Percentiles rank a stretch among this genome's conserved stretches.
Conservation (phyloP, 2,113 vertebrate species). For the Heterochromis multidens region DNA sequence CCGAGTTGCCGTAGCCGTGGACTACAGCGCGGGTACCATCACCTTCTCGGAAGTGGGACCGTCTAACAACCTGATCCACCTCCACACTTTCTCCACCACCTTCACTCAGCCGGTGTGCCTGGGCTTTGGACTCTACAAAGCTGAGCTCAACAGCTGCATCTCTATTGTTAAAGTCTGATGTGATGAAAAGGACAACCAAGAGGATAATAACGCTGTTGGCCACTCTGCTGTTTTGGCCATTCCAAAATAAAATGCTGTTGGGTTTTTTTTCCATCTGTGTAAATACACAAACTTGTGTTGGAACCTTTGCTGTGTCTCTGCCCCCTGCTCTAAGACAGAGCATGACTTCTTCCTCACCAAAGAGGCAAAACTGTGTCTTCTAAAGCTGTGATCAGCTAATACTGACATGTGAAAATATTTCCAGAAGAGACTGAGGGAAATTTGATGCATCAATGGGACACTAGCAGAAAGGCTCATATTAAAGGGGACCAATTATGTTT, state of each 20-base stretch:
- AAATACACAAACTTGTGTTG: background rate
- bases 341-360: background rate
- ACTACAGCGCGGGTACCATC: constrained; percentile 67
- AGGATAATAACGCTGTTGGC: background rate
- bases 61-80: constrained; percentile 50
- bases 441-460: background rate
- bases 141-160: constrained; percentile 67
- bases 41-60: constrained; percentile 71
- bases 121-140: constrained; percentile 76
- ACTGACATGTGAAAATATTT: background rate
- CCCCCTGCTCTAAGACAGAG: background rate
- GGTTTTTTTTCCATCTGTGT: background rate
- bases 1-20: constrained; percentile 61
- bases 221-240: background rate
- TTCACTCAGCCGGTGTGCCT: constrained; percentile 70
- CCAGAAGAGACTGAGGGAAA: background rate
- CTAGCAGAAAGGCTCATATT: background rate
- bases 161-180: constrained; percentile 59
- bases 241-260: background rate
- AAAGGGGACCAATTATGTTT: background rate
- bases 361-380: background rate
- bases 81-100: constrained; percentile 68
- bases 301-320: background rate
- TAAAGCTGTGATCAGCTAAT: background rate
- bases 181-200: background rate